phyloP scores from a whole-genome alignment of 1,140 invertebrate species.

The Glomeris maerens region DNA sequence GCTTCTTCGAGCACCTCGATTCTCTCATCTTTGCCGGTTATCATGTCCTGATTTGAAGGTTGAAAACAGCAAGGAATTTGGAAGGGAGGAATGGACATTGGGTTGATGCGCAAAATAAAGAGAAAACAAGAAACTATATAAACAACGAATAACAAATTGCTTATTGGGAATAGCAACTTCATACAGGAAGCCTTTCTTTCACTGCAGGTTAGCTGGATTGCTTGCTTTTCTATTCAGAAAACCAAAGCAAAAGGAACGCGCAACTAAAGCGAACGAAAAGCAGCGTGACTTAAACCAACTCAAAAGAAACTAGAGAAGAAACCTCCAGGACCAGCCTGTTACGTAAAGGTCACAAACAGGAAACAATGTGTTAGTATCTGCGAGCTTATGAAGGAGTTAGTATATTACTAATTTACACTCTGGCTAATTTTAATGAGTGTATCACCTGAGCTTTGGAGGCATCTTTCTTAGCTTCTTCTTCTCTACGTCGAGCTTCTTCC shows the following conservation, averaged over 20 bases:
- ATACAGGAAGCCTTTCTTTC: too few relatives aligned
- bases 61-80: not conserved
- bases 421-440: too few relatives aligned
- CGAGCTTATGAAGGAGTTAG: conserved; percentile 23
- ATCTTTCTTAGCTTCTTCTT: conserved; percentile 44
- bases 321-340: conserved; percentile 28
- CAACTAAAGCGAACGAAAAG: too few relatives aligned
- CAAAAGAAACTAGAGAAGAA: conserved; percentile 34
- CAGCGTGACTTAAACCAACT: too few relatives aligned
- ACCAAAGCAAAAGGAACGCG: too few relatives aligned
- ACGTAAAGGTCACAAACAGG: conserved; percentile 24
- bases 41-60: not conserved
- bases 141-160: not conserved
- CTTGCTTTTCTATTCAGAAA: too few relatives aligned
- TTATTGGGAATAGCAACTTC: too few relatives aligned
- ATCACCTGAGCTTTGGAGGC: conserved; percentile 36
- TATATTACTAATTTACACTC: not conserved
- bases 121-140: not conserved
- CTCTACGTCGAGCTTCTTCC: conserved; percentile 30
- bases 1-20: conserved; percentile 69
- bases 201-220: too few relatives aligned
- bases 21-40: conserved; percentile 33
- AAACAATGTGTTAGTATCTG: conserved; percentile 20
- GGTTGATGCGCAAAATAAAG: not conserved
- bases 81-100: not conserved